A percentile compares a stretch with the other conserved stretches of the same genome.
Conservation (phyloP, 2,888 invertebrate species). For the Caenorhabditis sp. region DNA sequence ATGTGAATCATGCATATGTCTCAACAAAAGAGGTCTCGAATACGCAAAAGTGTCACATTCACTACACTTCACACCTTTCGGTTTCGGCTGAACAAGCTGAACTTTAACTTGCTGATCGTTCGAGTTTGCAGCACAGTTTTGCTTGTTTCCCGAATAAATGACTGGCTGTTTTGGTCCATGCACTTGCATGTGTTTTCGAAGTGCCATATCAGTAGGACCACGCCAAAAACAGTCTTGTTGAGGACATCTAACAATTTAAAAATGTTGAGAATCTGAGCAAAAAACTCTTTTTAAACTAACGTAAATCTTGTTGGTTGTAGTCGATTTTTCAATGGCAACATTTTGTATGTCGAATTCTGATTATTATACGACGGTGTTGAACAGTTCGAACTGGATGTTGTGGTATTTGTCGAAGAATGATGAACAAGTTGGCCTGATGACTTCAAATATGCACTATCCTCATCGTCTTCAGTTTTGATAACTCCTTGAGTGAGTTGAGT, state of each 20-base stretch:
- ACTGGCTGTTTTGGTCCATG: constrained; percentile 31
- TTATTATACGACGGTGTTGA: neutral
- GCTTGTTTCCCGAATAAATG: constrained; percentile 6
- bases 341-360: constrained; percentile 7
- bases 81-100: constrained; percentile 36
- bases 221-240: constrained; percentile 50
- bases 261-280: neutral
- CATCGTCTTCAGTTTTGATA: constrained; percentile 23
- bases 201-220: constrained; percentile 37
- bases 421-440: constrained; percentile 24
- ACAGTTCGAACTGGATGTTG: neutral
- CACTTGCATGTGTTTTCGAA: constrained; percentile 35
- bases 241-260: constrained; percentile 33
- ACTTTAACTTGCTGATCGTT: constrained; percentile 21
- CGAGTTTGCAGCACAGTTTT: neutral
- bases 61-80: constrained; percentile 48
- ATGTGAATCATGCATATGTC: constrained; percentile 52
- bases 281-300: constrained; percentile 8
- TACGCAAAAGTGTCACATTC: constrained; percentile 54
- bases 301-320: constrained; percentile 23
- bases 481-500: neutral
- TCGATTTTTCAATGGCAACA: constrained; percentile 23
- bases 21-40: constrained; percentile 47
- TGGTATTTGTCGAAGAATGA: neutral
- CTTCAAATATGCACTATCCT: constrained; percentile 20